These are phyloP conservation scores for Bucorvus abyssinicus DNA, from an alignment of 2,797 vertebrate species.

Conservation along the genomic window DNA sequence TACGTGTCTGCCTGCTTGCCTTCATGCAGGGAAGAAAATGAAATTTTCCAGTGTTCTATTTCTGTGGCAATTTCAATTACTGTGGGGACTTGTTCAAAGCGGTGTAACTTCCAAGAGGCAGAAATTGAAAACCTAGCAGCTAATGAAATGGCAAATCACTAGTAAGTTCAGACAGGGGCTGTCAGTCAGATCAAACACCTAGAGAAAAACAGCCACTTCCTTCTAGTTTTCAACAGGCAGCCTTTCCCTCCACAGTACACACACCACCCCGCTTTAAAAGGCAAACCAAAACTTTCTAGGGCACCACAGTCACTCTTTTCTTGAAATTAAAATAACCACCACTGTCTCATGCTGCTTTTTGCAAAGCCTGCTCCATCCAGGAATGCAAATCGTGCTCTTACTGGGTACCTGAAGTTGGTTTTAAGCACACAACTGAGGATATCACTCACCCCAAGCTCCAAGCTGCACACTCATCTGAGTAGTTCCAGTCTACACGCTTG, in stretches of 20 bases:
- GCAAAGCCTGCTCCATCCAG: neutral
- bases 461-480: fast-evolving
- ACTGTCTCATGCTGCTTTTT: neutral
- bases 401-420: neutral
- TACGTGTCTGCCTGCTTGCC: conserved; percentile 59
- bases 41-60: conserved; percentile 98
- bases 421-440: neutral
- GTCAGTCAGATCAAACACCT: conserved; percentile 76
- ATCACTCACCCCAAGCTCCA: neutral
- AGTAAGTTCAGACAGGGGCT: conserved; percentile 82
- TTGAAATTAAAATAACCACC: conserved; percentile 42
- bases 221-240: conserved; percentile 44
- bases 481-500: neutral
- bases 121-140: conserved; percentile 97
- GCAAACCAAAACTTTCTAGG: neutral
- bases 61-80: conserved; percentile 99
- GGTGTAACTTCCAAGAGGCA: conserved; percentile 93
- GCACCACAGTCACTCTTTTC: neutral
- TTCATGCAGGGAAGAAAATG: conserved; percentile 87
- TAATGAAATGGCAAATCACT: conserved; percentile 95
- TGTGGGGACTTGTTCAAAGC: conserved; percentile 94
- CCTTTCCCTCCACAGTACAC: neutral
- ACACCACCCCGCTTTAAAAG: neutral
- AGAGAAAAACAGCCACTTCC: conserved; percentile 69
- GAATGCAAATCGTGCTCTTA: neutral